Conservation (phyloP, 2,797 vertebrate species). For the Melopsittacus undulatus region DNA sequence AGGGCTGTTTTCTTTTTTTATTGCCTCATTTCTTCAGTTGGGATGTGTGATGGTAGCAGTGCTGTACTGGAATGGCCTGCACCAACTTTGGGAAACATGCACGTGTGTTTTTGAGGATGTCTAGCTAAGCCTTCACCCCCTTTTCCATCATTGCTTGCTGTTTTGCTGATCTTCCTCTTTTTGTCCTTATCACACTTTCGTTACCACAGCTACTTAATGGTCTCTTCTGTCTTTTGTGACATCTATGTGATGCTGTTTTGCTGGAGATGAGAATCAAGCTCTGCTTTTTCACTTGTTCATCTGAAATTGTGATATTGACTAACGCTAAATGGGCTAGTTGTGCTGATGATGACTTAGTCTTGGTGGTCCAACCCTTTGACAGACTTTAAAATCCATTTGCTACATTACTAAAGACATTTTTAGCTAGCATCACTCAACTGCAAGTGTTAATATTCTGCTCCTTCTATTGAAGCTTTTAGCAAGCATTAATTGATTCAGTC, state of each 20-base stretch:
- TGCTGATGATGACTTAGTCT: neutral
- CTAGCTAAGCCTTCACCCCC: neutral
- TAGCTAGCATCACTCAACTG: neutral
- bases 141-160: neutral
- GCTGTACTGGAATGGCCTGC: neutral
- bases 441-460: conserved; percentile 43
- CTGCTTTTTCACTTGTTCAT: neutral
- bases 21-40: neutral
- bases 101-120: neutral
- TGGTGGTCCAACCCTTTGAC: neutral
- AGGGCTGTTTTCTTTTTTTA: neutral
- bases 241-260: neutral
- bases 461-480: conserved; percentile 21
- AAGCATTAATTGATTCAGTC: conserved; percentile 57
- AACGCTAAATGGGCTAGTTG: neutral
- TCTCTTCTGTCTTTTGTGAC: neutral
- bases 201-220: neutral
- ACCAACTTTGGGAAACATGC: neutral
- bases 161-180: conserved; percentile 15
- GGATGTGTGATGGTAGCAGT: neutral
- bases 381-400: conserved; percentile 10
- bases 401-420: conserved; percentile 25
- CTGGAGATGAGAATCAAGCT: neutral
- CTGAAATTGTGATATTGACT: neutral
- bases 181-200: neutral